Percentiles rank a stretch among this genome's conserved stretches.
Evolutionary conservation across 2,113 vertebrate genomes (phyloP).

Genomic region (Rhinoderma darwinii): DNA sequence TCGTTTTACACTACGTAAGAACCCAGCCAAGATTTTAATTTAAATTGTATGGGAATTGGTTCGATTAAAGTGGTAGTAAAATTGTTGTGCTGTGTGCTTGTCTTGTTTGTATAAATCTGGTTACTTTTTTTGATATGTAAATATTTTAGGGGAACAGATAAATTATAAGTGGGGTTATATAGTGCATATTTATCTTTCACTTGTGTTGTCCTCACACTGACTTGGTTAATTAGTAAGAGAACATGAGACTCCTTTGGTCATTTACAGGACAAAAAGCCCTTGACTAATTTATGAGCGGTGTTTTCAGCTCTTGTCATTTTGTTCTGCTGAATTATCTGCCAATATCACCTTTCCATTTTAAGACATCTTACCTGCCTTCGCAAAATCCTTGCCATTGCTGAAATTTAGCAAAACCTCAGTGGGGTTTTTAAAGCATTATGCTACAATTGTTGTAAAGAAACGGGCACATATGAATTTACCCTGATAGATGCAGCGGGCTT

Average conservation of each 20-base stretch:
- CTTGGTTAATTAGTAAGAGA: conserved; percentile 51
- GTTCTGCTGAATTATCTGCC: conserved; percentile 34
- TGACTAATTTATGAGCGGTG: conserved; percentile 39
- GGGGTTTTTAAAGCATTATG: no score
- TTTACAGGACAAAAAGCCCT: conserved; percentile 57
- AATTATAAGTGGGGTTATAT: neutral
- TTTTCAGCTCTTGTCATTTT: conserved; percentile 43
- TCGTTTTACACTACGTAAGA: no score
- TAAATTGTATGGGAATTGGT: no score
- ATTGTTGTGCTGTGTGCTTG: no score
- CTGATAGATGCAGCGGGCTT: no score
- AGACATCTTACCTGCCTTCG: neutral
- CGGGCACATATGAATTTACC: no score
- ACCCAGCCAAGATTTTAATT: no score
- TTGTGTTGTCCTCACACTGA: neutral
- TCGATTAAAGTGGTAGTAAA: no score
- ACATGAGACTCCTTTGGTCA: conserved; percentile 13
- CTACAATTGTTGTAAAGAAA: no score
- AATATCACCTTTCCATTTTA: conserved; percentile 26
- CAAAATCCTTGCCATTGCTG: neutral
- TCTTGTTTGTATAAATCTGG: no score
- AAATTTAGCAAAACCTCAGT: no score
- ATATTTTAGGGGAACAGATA: neutral
- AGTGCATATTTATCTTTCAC: neutral
- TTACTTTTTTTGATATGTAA: neutral